Percentiles rank a stretch among this genome's conserved stretches.
Evolutionary conservation across 2,797 vertebrate species (phyloP).

Genomic region (Melanotaenia trifasciata): DNA sequence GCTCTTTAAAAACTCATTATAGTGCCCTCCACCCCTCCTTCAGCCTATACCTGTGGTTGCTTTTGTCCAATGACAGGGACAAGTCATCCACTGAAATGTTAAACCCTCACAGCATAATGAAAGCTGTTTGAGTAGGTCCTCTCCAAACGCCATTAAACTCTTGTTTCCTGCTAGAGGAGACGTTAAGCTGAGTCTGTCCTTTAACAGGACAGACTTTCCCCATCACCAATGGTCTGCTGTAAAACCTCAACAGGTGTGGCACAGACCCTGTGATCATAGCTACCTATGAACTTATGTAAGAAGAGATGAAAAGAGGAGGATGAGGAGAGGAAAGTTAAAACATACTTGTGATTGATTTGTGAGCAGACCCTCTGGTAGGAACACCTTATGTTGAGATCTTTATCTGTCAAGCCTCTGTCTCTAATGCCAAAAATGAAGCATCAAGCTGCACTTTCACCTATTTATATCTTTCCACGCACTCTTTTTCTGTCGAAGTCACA

Average conservation of each 20-base stretch:
- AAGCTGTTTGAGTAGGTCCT: constrained; percentile 58
- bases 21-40: neutral
- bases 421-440: neutral
- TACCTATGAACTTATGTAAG: neutral
- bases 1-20: constrained; percentile 77
- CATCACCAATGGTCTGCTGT: constrained; percentile 25
- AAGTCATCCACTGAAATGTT: constrained; percentile 52
- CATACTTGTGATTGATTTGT: constrained; percentile 6
- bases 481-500: constrained; percentile 17
- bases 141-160: constrained; percentile 64
- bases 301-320: constrained; percentile 12
- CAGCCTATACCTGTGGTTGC: constrained; percentile 1
- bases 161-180: constrained; percentile 60
- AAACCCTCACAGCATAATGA: constrained; percentile 52
- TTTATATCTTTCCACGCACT: neutral
- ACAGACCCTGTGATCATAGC: constrained; percentile 26
- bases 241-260: constrained; percentile 52
- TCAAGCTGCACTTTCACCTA: neutral
- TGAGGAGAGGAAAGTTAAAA: neutral
- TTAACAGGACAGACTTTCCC: constrained; percentile 51
- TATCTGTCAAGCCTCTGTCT: constrained; percentile 1
- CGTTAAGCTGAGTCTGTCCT: constrained; percentile 43
- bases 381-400: neutral
- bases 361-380: neutral
- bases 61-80: constrained; percentile 11